Conservation (phyloP, 2,888 invertebrate species). For the Melinopterus prodromus region DNA sequence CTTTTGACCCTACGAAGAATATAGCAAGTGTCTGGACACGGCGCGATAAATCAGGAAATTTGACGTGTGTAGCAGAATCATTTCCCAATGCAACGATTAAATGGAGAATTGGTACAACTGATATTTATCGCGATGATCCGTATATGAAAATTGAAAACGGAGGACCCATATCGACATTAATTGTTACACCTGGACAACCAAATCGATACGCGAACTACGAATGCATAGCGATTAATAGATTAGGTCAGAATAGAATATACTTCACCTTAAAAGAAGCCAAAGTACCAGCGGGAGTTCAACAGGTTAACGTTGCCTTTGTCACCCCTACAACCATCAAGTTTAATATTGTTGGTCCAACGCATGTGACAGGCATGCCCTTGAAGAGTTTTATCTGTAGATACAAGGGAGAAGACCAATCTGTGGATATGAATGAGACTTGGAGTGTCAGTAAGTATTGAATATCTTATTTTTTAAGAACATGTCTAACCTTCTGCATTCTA, state of each 20-base stretch:
- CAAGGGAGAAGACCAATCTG: conserved; percentile 73
- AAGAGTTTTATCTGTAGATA: conserved; percentile 79
- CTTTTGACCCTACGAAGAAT: conserved; percentile 76
- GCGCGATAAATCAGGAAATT: conserved; percentile 81
- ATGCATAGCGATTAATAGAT: conserved; percentile 81
- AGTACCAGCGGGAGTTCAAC: conserved; percentile 71
- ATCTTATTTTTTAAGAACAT: neutral
- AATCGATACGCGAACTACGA: conserved; percentile 79
- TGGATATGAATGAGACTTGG: conserved; percentile 82
- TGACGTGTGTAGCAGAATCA: conserved; percentile 85
- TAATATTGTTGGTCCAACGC: conserved; percentile 76
- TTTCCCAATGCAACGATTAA: conserved; percentile 92
- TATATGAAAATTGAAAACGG: conserved; percentile 70
- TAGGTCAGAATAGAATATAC: conserved; percentile 73
- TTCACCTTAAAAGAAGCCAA: conserved; percentile 79
- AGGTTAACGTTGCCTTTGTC: conserved; percentile 73
- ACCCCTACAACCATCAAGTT: conserved; percentile 89
- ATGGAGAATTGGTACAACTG: conserved; percentile 70
- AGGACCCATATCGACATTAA: conserved; percentile 77
- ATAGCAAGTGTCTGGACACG: conserved; percentile 83
- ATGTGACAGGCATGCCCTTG: conserved; percentile 79
- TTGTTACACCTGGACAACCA: conserved; percentile 72
- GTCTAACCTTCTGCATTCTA: conserved; percentile 40
- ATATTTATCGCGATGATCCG: conserved; percentile 61
- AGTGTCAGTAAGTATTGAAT: conserved; percentile 65